A percentile compares a stretch with the other conserved stretches of the same genome.
Conservation (phyloP, 1,140 invertebrate species). For the Drosophila arizonae region DNA sequence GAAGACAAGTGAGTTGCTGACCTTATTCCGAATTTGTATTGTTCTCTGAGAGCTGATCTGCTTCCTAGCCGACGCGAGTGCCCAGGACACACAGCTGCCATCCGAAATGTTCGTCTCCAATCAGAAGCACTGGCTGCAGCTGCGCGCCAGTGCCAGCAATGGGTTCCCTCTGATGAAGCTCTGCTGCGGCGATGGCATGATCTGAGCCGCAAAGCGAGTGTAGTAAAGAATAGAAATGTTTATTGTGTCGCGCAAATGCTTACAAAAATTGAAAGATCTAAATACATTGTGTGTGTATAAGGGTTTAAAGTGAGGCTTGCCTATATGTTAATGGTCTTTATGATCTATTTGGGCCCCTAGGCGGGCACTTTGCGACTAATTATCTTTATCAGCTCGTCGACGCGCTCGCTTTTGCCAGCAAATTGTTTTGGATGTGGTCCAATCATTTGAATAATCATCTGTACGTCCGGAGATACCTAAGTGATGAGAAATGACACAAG, state of each 20-base stretch:
- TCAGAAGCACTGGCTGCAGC: constrained; percentile 92
- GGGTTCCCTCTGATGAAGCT: constrained; percentile 72
- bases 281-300: constrained; percentile 48
- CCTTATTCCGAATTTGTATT: background rate
- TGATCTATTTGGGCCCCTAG: constrained; percentile 41
- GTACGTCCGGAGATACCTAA: constrained; percentile 88
- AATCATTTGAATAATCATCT: constrained; percentile 95
- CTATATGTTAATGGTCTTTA: constrained; percentile 47
- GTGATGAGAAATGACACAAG: constrained; percentile 34
- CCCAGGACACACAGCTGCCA: constrained; percentile 86
- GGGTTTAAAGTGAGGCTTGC: constrained; percentile 32
- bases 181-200: constrained; percentile 67
- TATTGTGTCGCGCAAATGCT: constrained; percentile 79
- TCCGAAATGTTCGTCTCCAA: constrained; percentile 95
- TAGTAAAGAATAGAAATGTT: constrained; percentile 73
- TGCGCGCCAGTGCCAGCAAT: constrained; percentile 84
- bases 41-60: background rate
- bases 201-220: constrained; percentile 17
- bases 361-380: constrained; percentile 86
- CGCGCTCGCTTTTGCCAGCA: constrained; percentile 89
- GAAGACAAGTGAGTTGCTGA: constrained; percentile 58
- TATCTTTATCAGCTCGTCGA: constrained; percentile 91
- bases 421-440: constrained; percentile 94
- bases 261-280: constrained; percentile 69
- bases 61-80: constrained; percentile 60